Evolutionary conservation across 1,140 invertebrate species (phyloP), one percentile per base, ranked within the genome.

Genomic region (Wasmannia auropunctata): DNA sequence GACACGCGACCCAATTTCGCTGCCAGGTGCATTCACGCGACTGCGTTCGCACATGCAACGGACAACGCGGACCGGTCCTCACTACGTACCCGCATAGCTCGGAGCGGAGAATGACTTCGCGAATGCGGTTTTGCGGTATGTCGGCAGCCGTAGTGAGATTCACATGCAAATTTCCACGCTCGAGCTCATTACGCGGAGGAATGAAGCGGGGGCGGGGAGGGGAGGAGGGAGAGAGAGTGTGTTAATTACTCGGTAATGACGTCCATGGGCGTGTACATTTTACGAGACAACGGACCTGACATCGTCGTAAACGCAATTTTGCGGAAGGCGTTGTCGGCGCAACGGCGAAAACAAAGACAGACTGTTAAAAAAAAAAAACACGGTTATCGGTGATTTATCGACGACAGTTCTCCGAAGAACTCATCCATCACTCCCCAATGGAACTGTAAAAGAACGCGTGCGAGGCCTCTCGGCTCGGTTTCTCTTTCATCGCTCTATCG

Each of bases 181-280:
- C 46, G 19, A 63, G 40, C 60, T 86, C 75, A 84, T 88, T 75
- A 86, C 49, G 43, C 34, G 7, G 28, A 22, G 51, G 51, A 56
- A 43, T 31, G 49, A 3, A 10, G 34, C 16, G 16, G 19, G 6
- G 11, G 40, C 14, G 43, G 19, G 79, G 67, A n/a, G 22, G 8
- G 7, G 14, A 11, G 14, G 43, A 5, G 16, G 8, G 37, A 11
- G 56, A 28, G 77, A 43, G 25, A 31, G 37, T 22, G 80, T 40
- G 85, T 87, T 85, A 89, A 90, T 90, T 75, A 76, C 72, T 40
- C 62, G 86, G 46, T 88, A 90, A 90, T 87, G 40, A 90, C 67
- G 28, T 76, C 60, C 49, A 76, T 16, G 43, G 19, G 43, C 28
- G 22, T 19, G 56, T 51, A 40, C 28, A 54, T 76, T 70, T 56